Evolutionary conservation across 1,140 invertebrate species (phyloP), one percentile per base, ranked within the genome.

Genomic region (Cheumatopsyche charites): DNA sequence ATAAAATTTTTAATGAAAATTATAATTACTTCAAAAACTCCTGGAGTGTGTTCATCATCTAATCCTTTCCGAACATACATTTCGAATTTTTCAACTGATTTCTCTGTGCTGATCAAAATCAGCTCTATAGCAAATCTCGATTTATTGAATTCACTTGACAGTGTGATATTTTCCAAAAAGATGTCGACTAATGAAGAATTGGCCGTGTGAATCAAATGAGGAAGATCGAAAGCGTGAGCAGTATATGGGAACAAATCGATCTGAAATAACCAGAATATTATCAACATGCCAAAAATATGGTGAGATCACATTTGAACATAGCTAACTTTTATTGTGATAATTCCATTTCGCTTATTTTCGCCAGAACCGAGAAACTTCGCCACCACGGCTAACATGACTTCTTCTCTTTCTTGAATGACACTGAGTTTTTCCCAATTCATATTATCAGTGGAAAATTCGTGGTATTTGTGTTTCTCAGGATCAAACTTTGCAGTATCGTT

Each of bases 1-100:
- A 15, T 42, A 13, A n/a, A 36, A 36, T 36, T 36, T 36, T 36
- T 36, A 3, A 36, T 36, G n/a, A 36, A 9, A 69, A n/a, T 23
- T 19, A 23, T 43, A 43, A 29, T 21, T 79, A 90, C 89, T 80
- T 87, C 86, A 78, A 91, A 92, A 42, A 91, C 86, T 17, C 90
- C 90, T 13, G 90, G 90, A 11, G 89, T 88, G 73, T 90, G 88
- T 76, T 92, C 90, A 78, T 92, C 90, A 78, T 92, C 90, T 26
- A 92, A 77, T 67, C 86, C 88, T 77, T 87, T 87, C 49, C 83
- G 81, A 66, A 81, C 78, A n/a, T 84, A 79, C 13, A 87, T 77
- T 1, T 75, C 70, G 78, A 88, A 79, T 0, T 73, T 76, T 12
- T 78, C 69, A 41, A 81, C 80, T 0, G 69, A 67, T 47, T 76